A percentile compares a stretch with the other conserved stretches of the same genome.
Evolutionary conservation across 2,888 invertebrate species (phyloP).

Genomic region (Eristalis tenax): DNA sequence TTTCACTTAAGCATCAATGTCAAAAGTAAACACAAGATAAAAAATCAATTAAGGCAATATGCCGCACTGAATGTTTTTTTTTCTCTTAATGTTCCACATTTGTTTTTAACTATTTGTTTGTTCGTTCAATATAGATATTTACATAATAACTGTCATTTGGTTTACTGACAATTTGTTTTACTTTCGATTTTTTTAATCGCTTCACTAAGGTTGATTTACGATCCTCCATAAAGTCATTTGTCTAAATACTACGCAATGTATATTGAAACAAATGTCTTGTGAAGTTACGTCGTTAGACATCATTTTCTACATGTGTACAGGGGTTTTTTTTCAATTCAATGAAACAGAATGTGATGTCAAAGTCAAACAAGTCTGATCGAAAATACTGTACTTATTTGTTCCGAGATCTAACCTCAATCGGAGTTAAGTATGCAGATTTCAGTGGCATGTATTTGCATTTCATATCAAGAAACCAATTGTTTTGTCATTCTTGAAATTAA

Average conservation of each 20-base stretch:
- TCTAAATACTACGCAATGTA: constrained; percentile 39
- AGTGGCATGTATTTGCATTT: not conserved
- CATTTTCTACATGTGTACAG: not conserved
- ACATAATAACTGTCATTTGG: constrained; percentile 24
- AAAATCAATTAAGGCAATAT: constrained; percentile 55
- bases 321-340: not conserved
- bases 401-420: not conserved
- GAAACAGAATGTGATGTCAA: not conserved
- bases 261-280: not conserved
- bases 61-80: constrained; percentile 9
- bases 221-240: constrained; percentile 27
- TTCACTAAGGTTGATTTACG: constrained; percentile 21
- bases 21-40: constrained; percentile 56
- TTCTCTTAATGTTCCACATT: constrained; percentile 63
- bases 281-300: not conserved
- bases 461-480: not conserved
- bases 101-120: constrained; percentile 12
- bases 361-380: not conserved
- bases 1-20: constrained; percentile 54
- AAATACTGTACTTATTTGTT: not conserved
- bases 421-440: not conserved
- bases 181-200: constrained; percentile 25
- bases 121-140: constrained; percentile 5
- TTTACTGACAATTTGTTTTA: not conserved
- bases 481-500: not conserved